These are phyloP conservation scores for Gila robusta DNA, from an alignment of 2,797 vertebrate genomes.

Conservation along the genomic window DNA sequence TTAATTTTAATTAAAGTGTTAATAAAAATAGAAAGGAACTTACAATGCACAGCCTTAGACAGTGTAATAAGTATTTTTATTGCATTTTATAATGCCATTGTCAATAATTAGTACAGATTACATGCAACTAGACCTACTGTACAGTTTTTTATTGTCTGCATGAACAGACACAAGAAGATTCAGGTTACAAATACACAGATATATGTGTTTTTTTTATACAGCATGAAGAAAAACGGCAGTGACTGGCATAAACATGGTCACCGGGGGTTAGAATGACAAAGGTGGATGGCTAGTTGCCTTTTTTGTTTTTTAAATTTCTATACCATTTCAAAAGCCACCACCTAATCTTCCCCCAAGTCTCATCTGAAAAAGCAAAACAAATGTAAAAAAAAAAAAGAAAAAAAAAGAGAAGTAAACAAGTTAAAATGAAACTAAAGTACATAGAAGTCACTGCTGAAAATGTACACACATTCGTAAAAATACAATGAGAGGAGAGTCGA, in stretches of 20 bases:
- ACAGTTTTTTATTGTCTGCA: slow-evolving; percentile 93
- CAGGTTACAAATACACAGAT: slow-evolving; percentile 91
- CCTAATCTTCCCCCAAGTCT: slow-evolving; percentile 78
- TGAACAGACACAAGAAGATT: slow-evolving; percentile 90
- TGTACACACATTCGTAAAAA: slow-evolving; percentile 88
- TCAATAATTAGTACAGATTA: slow-evolving; percentile 94
- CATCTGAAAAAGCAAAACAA: slow-evolving; percentile 73
- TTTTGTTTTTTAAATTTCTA: slow-evolving; percentile 53
- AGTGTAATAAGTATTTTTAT: slow-evolving; percentile 92
- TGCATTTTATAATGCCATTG: slow-evolving; percentile 93
- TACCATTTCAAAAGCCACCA: slow-evolving; percentile 72
- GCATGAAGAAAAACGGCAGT: slow-evolving; percentile 82
- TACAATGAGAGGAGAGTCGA: slow-evolving; percentile 86
- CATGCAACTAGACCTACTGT: slow-evolving; percentile 92
- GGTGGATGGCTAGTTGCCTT: slow-evolving; percentile 68
- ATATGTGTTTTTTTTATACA: slow-evolving; percentile 87
- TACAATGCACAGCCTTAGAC: slow-evolving; percentile 67
- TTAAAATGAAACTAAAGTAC: slow-evolving; percentile 75
- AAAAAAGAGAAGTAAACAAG: slow-evolving; percentile 68
- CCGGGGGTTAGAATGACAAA: slow-evolving; percentile 75
- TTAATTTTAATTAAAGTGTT: neutral
- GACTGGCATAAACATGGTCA: slow-evolving; percentile 85
- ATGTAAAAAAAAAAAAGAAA: slow-evolving; percentile 65
- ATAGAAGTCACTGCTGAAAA: slow-evolving; percentile 88
- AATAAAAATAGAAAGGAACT: slow-evolving; percentile 1